Base-by-base conservation (phyloP, 2,113 vertebrate genomes). In the Myotis yumanensis region DNA sequence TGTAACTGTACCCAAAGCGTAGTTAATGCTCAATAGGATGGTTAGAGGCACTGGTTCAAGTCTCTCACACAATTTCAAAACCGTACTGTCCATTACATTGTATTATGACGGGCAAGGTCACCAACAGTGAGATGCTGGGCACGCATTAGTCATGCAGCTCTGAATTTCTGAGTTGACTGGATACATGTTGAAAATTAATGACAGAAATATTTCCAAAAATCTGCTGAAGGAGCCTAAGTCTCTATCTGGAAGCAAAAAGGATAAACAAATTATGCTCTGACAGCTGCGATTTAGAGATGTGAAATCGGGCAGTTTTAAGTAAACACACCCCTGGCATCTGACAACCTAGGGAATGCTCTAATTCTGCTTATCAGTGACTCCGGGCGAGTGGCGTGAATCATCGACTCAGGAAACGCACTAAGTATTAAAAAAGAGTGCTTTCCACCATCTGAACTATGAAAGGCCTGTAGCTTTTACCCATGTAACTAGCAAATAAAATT, bases 161-260 rank as follows among this genome's bases (percentile, higher is more conserved):
- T 84, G 48, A 64, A 79, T 69, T 64, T 85, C 86, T 93, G 71
- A 89, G 51, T n/a, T 73, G 46, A 64, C 4, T 73, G 43, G 52
- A n/a, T 88, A 54, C 18, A 71, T n/a, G 1, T 57, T 9, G 30
- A 91, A 40, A 89, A 94, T 73, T 72, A 86, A 72, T 62, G 23
- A 81, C 43, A 83, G 35, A 80, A 76, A 46, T 22, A 59, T 73
- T 71, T 83, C 37, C 46, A 72, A 35, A 66, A 52, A 72, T 46
- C 87, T 84, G 11, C 20, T 28, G 22, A 52, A 82, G 52, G n/a
- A 23, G 12, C 14, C 40, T 46, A 83, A n/a, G 25, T 84, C 54
- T 94, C 92, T 91, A 89, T 89, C 28, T 76, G 57, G 43, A 93
- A 94, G 66, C 54, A 87, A 89, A 95, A 43, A 72, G 18, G 77